Base-by-base conservation (phyloP, 1,140 invertebrate genomes). In the Eubasilissa regina region DNA sequence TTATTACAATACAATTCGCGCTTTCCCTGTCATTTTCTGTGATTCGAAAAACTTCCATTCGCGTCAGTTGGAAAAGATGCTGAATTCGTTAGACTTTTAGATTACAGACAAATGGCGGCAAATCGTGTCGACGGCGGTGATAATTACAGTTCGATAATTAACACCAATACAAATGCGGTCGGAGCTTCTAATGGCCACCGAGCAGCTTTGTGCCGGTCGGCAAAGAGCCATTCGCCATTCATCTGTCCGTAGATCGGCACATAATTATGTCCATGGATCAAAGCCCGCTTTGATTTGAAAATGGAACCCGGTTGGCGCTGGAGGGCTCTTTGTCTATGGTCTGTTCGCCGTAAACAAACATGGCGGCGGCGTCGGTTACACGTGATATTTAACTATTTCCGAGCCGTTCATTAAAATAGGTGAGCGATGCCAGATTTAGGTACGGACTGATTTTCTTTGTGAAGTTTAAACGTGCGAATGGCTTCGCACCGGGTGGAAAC, bases 101-200 rank as follows among this genome's bases (percentile, higher is more conserved):
- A 15, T 15, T 8, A 8, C n/a, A 3, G 11, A 19, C 12, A 15
- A 48, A 45, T 48, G 64, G 64, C 64, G 64, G 64, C n/a, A 68
- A 68, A 68, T 17, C n/a, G 64, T 68, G 45, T 45, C 62, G 19
- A 13, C 21, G 47, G 1, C 15, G 56, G 56, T 62, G 80, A 81
- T 81, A 81, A 81, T 81, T 81, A 81, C 80, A 81, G 76, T 81
- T 81, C n/a, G 76, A 79, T 79, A 81, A 81, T 81, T 81, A 81
- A 79, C 77, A 76, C 21, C 19, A n/a, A n/a, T 56, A 60, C 45
- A 17, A 77, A 9, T 19, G 60, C 48, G 56, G 60, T 35, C 3
- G 13, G 60, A 9, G 35, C n/a, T 10, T 56, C 73, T 75, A 75
- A 75, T 75, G 73, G 55, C 55, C 11, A 17, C 68, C 19, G 15